phyloP scores from a whole-genome alignment of 2,113 vertebrate genomes.

The Halcyon senegalensis region DNA sequence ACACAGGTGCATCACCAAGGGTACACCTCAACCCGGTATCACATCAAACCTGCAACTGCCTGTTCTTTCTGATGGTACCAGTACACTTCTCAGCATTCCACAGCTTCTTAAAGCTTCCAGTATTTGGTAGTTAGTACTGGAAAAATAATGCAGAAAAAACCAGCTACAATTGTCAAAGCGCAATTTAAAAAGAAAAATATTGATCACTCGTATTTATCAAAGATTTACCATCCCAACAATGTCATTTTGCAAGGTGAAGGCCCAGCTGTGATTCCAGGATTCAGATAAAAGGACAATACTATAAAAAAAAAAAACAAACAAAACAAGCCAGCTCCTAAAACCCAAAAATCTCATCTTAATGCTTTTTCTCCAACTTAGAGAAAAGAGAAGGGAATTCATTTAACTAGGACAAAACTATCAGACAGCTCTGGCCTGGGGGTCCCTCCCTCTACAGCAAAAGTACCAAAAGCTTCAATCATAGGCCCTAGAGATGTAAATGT shows the following conservation, averaged over 20 bases:
- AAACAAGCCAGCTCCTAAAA: neutral
- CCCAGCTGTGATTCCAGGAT: neutral
- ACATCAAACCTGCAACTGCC: neutral
- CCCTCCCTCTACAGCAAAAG: neutral
- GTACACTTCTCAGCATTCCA: neutral
- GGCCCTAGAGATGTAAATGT: neutral
- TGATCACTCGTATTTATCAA: neutral
- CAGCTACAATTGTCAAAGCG: neutral
- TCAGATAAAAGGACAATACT: neutral
- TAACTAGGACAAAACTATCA: neutral
- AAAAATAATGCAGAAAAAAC: slow-evolving; percentile 6
- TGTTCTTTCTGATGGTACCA: neutral
- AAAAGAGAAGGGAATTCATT: neutral
- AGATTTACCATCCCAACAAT: slow-evolving; percentile 26
- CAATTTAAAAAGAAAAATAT: neutral
- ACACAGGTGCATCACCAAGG: too few species aligned
- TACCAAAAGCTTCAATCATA: neutral
- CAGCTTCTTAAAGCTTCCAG: neutral
- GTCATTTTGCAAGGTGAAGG: neutral
- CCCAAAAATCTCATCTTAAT: neutral
- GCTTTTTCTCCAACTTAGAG: neutral
- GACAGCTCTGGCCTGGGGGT: neutral
- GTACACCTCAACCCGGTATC: neutral
- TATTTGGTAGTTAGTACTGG: neutral
- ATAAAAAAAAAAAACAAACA: neutral